Evolutionary conservation across 64 coral and sea anemone species (phyloP).

Genomic region (Pocillopora verrucosa): DNA sequence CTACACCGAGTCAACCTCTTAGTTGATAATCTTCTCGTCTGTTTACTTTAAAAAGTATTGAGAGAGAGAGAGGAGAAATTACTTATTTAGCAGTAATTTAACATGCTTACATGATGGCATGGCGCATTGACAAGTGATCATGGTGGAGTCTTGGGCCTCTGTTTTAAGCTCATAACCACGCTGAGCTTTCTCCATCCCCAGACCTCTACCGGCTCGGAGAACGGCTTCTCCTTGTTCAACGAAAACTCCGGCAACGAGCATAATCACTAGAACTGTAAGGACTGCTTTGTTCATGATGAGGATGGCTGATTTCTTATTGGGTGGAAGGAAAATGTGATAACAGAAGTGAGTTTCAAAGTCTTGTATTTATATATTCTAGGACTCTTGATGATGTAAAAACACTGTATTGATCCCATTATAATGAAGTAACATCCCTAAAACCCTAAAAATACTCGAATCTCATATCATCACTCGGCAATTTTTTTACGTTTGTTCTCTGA

Average conservation of each 20-base stretch:
- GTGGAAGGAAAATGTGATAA: neutral
- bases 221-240: neutral
- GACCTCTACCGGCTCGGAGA: neutral
- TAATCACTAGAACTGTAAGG: neutral
- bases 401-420: too few relatives aligned
- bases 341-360: neutral
- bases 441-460: too few relatives aligned
- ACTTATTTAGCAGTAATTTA: neutral
- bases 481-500: too few relatives aligned
- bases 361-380: neutral
- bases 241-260: neutral
- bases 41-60: too few relatives aligned
- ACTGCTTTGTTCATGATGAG: constrained; percentile 19
- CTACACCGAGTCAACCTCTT: too few relatives aligned
- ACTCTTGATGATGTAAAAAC: neutral
- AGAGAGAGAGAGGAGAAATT: too few relatives aligned
- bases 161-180: neutral
- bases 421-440: too few relatives aligned
- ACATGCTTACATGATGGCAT: neutral
- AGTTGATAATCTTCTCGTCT: too few relatives aligned
- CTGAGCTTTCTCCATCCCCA: neutral
- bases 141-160: neutral
- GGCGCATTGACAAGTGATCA: neutral
- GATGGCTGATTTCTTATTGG: neutral
- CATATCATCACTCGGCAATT: too few relatives aligned